These are phyloP conservation scores for Catostylus mosaicus DNA, from an alignment of 30 jellyfish, hydroid and myxozoan species.

Conservation along the genomic window DNA sequence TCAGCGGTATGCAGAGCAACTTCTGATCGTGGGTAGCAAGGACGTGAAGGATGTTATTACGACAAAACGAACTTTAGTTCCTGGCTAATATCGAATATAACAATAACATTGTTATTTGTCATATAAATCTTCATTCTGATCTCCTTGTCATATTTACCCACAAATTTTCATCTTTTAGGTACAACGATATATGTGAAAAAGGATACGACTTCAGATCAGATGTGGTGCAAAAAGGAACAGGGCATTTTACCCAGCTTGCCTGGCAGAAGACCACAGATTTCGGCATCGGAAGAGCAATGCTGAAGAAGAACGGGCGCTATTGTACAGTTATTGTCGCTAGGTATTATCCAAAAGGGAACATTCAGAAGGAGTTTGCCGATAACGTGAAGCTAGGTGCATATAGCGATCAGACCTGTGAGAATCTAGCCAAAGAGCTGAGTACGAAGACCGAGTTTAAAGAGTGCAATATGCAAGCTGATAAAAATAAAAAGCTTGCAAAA, in stretches of 20 bases:
- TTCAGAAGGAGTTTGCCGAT: slow-evolving; percentile 57
- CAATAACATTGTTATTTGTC: too few relatives aligned
- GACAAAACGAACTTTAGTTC: too few relatives aligned
- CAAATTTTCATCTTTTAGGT: slow-evolving; percentile 74
- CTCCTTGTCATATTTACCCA: too few relatives aligned
- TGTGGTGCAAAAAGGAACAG: slow-evolving; percentile 75
- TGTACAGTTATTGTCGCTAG: slow-evolving; percentile 94
- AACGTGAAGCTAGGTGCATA: slow-evolving; percentile 83
- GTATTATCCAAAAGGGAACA: slow-evolving; percentile 83
- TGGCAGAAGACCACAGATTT: slow-evolving; percentile 82
- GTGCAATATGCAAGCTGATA: slow-evolving; percentile 16
- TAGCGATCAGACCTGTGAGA: slow-evolving; percentile 78
- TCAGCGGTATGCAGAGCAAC: too few relatives aligned
- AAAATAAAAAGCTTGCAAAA: slow-evolving; percentile 5
- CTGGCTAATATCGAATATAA: too few relatives aligned
- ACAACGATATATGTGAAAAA: slow-evolving; percentile 87
- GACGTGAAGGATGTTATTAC: too few relatives aligned
- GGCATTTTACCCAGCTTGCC: slow-evolving; percentile 87
- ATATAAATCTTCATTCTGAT: too few relatives aligned
- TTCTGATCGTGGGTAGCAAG: too few relatives aligned
- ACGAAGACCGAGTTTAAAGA: not conserved
- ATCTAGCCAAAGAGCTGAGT: slow-evolving; percentile 18
- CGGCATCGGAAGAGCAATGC: slow-evolving; percentile 92
- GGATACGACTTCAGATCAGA: slow-evolving; percentile 90
- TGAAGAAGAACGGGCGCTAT: slow-evolving; percentile 79